Evolutionary conservation across 2,888 invertebrate species (phyloP), one percentile per base, ranked within the genome.

Genomic region (Aelia acuminata): DNA sequence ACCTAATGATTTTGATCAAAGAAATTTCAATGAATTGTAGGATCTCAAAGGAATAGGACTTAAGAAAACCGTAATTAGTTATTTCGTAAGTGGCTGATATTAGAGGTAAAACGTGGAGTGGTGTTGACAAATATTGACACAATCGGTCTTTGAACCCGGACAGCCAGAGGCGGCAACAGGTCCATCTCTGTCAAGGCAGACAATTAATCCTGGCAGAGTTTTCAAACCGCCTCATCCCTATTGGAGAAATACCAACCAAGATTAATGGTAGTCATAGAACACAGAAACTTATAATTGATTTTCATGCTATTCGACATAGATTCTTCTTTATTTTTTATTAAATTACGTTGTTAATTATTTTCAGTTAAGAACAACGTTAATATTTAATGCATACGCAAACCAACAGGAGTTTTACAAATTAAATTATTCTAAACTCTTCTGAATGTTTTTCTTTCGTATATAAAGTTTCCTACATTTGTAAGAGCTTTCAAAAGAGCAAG

Each of bases 161-260:
- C 63, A 70, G 35, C 31, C 20, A 31, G 63, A 63, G 75, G 22
- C 22, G 43, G 75, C 80, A 80, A 80, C 80, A 80, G 80, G 80
- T 80, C 80, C 80, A 80, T 80, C 80, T 43, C 80, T 80, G 43
- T 80, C 43, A 70, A n/a, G 80, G 3, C 80, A 80, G 43, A 80
- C 80, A 80, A 80, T 80, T 80, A 80, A 80, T 80, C 80, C 80
- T 47, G 43, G 43, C 80, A 43, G 80, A 80, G 80, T 80, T 47
- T 80, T 47, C 80, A 43, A 47, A 20, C 43, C n/a, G 43, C 20
- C 80, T 80, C 63, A 70, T 70, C 63, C 63, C 26, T 4, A 35
- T 70, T 70, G 63, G 63, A 18, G 63, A 35, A 35, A 35, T 35
- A 35, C 63, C 13, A 1, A 8, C 31, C 8, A 70, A 70, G 63